These are phyloP conservation scores for Thermophis baileyi DNA, from an alignment of 2,113 vertebrate species.

Conservation along the genomic window DNA sequence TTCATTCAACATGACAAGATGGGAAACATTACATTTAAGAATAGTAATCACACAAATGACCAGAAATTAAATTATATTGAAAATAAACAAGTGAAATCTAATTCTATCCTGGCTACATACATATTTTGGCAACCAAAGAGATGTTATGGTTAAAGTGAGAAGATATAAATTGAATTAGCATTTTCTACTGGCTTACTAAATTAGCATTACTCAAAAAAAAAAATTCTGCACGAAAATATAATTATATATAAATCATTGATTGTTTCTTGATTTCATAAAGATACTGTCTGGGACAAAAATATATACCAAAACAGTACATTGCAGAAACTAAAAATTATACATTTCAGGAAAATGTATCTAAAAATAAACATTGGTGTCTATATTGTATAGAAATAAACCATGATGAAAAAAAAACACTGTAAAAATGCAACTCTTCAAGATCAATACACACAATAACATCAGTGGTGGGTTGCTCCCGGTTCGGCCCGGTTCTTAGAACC, in stretches of 20 bases:
- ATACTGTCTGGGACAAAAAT: not conserved
- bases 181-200: not conserved
- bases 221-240: not conserved
- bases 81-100: not conserved
- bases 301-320: not conserved
- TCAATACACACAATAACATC: not conserved
- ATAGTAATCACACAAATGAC: not conserved
- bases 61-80: not conserved
- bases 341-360: not conserved
- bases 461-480: too few species aligned
- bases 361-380: not conserved
- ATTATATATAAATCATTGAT: not conserved
- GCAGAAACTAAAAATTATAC: not conserved
- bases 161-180: not conserved
- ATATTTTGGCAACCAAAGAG: not conserved
- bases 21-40: not conserved
- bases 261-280: not conserved
- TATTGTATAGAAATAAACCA: not conserved
- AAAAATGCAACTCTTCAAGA: not conserved
- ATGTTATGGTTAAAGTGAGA: not conserved
- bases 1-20: not conserved
- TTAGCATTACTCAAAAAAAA: not conserved
- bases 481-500: too few species aligned
- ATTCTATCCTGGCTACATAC: not conserved
- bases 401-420: not conserved